Conservation (phyloP, 1,140 invertebrate genomes). For the Macrocentrus cingulum region DNA sequence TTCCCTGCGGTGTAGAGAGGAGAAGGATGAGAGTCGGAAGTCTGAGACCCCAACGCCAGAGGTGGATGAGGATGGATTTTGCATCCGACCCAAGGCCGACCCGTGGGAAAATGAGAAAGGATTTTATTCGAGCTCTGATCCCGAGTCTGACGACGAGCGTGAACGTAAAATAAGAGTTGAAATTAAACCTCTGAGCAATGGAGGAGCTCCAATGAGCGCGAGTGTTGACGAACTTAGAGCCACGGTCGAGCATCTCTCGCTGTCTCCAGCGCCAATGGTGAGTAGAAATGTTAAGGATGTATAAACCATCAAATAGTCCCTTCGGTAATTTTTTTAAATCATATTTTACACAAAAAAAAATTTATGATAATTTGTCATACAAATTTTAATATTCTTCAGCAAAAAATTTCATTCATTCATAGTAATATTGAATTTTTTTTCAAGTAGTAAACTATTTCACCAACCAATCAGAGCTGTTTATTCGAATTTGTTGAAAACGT, state of each 20-base stretch:
- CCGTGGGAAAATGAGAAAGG: conserved; percentile 70
- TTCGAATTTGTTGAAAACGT: too few species aligned
- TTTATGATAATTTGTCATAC: too few species aligned
- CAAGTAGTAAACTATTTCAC: too few species aligned
- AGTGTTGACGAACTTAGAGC: conserved; percentile 92
- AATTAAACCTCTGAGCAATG: conserved; percentile 92
- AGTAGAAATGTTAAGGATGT: too few species aligned
- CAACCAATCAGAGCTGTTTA: too few species aligned
- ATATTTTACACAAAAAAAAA: too few species aligned
- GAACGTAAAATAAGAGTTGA: conserved; percentile 90
- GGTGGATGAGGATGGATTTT: conserved; percentile 94
- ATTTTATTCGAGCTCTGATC: conserved; percentile 90
- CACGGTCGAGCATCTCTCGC: conserved; percentile 86
- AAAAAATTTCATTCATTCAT: too few species aligned
- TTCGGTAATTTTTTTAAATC: too few species aligned
- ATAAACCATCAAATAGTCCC: too few species aligned
- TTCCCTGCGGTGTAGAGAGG: conserved; percentile 58
- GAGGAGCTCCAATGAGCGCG: conserved; percentile 82
- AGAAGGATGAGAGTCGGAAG: conserved; percentile 71
- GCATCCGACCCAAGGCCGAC: conserved; percentile 77
- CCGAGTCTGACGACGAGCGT: conserved; percentile 86
- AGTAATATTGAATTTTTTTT: too few species aligned
- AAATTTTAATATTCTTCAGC: too few species aligned
- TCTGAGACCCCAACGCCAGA: conserved; percentile 68
- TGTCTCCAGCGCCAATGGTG: conserved; percentile 75